Conservation (phyloP, 2,113 vertebrate species). For the Pampusana beccarii region DNA sequence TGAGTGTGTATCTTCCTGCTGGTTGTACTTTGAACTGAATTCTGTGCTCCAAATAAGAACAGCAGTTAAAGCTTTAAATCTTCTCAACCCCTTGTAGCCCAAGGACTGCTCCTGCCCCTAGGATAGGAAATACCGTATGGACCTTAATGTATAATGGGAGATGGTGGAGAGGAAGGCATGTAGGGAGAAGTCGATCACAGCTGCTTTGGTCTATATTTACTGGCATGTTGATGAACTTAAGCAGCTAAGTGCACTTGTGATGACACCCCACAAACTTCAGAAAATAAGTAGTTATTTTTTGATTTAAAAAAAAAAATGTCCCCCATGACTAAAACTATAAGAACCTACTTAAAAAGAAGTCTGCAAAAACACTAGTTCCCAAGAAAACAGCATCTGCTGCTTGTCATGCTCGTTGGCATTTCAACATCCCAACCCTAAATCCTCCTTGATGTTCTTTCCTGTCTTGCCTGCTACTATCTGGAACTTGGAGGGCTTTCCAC, state of each 20-base stretch:
- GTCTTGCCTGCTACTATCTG: not conserved
- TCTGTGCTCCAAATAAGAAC: not conserved
- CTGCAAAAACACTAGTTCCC: not conserved
- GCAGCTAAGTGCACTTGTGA: slow-evolving; percentile 50
- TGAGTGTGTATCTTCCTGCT: slow-evolving; percentile 43
- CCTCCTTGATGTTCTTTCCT: not conserved
- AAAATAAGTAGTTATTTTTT: slow-evolving; percentile 60
- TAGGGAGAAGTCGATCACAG: not conserved
- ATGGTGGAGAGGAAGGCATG: not conserved
- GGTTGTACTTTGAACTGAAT: slow-evolving; percentile 32
- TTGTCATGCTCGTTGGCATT: not conserved
- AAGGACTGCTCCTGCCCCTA: not conserved
- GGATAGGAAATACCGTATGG: not conserved
- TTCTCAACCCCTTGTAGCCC: not conserved
- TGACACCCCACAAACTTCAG: slow-evolving; percentile 52
- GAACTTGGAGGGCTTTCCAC: not conserved
- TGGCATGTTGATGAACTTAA: slow-evolving; percentile 55
- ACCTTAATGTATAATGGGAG: not conserved
- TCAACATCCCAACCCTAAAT: not conserved
- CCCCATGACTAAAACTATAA: slow-evolving; percentile 17
- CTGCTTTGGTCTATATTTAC: slow-evolving; percentile 55
- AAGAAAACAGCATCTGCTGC: not conserved
- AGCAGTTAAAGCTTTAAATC: not conserved
- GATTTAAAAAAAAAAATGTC: too few species aligned
- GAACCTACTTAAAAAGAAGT: slow-evolving; percentile 43